Evolutionary conservation across 2,888 invertebrate genomes (phyloP), one percentile per base, ranked within the genome.

Genomic region (Carterocephalus palaemon): DNA sequence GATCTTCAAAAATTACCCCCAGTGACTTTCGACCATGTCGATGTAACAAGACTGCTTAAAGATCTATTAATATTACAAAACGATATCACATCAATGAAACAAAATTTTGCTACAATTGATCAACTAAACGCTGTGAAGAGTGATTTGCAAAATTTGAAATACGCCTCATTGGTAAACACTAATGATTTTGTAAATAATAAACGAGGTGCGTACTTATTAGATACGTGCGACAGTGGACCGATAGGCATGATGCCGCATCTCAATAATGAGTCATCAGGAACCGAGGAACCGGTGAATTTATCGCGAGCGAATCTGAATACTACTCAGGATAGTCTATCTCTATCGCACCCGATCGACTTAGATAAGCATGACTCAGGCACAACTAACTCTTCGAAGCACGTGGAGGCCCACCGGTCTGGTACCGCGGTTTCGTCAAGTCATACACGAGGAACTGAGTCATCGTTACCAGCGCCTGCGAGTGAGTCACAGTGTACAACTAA

Each of bases 221-320:
- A 23, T 23, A 23, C 23, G 23, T 23, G 16, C 6, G 31, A 31
- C 5, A 31, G 31, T 26, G 16, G 31, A 16, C 31, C 31, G 8
- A 16, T 31, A 2, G 31, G 31, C n/a, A n/a, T n/a, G n/a, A n/a
- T n/a, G n/a, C n/a, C n/a, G n/a, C n/a, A n/a, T n/a, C n/a, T n/a
- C n/a, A n/a, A n/a, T n/a, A n/a, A n/a, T n/a, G n/a, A n/a, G n/a
- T n/a, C n/a, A n/a, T n/a, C n/a, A n/a, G n/a, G n/a, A n/a, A n/a
- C n/a, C n/a, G n/a, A n/a, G n/a, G n/a, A n/a, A n/a, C n/a, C n/a
- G n/a, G n/a, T n/a, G n/a, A n/a, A n/a, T n/a, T n/a, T n/a, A n/a
- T n/a, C n/a, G n/a, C n/a, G n/a, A n/a, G n/a, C n/a, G n/a, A n/a
- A n/a, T n/a, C n/a, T n/a, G n/a, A n/a, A n/a, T n/a, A n/a, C n/a